phyloP scores from a whole-genome alignment of 2,888 invertebrate species.

The Biston stratarius region DNA sequence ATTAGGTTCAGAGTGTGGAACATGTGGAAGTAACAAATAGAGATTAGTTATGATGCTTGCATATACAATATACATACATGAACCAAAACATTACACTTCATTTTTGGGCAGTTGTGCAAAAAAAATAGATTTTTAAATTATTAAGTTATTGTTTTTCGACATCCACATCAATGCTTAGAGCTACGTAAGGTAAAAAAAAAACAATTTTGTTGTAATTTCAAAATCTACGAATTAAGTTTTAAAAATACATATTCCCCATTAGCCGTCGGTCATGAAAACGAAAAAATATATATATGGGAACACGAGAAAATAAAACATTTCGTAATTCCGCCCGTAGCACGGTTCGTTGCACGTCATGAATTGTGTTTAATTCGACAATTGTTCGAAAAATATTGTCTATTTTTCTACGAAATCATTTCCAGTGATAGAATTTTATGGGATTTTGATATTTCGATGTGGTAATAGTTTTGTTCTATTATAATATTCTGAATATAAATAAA shows the following conservation, averaged over 20 bases:
- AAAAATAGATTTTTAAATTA: no score
- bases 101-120: no score
- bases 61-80: no score
- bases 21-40: no score
- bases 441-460: conserved; percentile 6
- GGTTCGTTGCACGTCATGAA: conserved; percentile 44
- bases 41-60: no score
- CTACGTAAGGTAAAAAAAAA: no score
- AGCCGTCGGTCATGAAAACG: conserved; percentile 21
- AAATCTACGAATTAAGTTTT: not conserved
- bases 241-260: conserved; percentile 24
- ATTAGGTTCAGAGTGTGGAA: no score
- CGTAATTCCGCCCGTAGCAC: conserved; percentile 22
- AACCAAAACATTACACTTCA: no score
- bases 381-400: conserved; percentile 36
- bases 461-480: conserved; percentile 12
- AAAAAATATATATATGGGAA: conserved; percentile 8
- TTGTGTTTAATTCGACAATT: conserved; percentile 41
- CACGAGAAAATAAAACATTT: conserved; percentile 32
- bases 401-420: conserved; percentile 29
- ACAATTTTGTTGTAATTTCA: no score
- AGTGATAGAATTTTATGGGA: conserved; percentile 23
- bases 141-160: no score
- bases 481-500: not conserved
- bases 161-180: no score